Evolutionary conservation across 2,113 vertebrate species (phyloP).

Genomic region (Progne subis): DNA sequence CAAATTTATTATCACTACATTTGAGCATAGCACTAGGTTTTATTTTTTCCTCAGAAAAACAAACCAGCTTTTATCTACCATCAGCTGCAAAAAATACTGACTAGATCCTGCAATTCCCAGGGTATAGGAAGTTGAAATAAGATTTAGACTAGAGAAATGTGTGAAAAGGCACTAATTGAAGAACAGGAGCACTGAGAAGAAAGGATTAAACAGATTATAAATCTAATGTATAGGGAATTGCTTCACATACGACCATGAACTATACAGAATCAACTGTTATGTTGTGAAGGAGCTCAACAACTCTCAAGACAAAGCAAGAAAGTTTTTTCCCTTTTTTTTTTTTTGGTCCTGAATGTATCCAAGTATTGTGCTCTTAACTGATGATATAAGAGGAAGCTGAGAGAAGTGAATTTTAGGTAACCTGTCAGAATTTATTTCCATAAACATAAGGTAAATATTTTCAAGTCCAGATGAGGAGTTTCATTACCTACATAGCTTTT

Average conservation of each 20-base stretch:
- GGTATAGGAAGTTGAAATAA: not conserved
- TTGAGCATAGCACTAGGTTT: not conserved
- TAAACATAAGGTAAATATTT: not conserved
- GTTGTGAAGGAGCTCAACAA: not conserved
- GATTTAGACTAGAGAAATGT: not conserved
- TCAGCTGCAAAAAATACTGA: not conserved
- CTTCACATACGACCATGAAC: not conserved
- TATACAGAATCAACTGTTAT: not conserved
- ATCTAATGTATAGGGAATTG: not conserved
- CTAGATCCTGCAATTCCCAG: not conserved
- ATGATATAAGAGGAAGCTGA: not conserved
- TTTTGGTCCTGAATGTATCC: not conserved
- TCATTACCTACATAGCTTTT: not conserved
- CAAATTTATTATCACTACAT: not conserved
- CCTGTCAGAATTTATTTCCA: not conserved
- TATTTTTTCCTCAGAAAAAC: not conserved
- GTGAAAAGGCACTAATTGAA: slow-evolving; percentile 37
- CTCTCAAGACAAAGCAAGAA: not conserved
- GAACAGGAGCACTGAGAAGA: not conserved
- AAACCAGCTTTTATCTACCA: not conserved
- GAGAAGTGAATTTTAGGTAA: not conserved
- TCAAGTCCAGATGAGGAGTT: not conserved
- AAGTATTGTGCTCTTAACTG: not conserved
- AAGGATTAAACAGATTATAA: slow-evolving; percentile 30
- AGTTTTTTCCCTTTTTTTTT: not conserved